Evolutionary conservation across 2,797 vertebrate species (phyloP).

Genomic region (Muscicapa comitata): DNA sequence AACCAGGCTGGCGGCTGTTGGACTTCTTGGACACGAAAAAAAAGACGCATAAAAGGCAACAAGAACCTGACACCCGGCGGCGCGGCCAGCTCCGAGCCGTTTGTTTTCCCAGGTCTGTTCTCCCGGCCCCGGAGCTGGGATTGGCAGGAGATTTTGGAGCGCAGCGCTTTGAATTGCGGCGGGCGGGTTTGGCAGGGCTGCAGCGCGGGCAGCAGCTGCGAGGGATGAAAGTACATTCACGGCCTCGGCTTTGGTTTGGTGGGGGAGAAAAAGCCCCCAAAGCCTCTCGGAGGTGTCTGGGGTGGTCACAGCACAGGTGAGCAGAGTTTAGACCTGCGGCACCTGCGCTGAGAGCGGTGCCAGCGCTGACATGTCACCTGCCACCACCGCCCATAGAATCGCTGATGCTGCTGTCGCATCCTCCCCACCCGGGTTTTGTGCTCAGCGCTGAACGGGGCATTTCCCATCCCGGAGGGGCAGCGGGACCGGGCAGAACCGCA

Average conservation of each 20-base stretch:
- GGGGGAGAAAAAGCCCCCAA: background rate
- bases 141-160: conserved; percentile 25
- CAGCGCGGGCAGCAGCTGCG: background rate
- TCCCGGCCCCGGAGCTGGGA: background rate
- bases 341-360: fast-evolving
- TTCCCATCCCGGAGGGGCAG: background rate
- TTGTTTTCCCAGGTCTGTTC: background rate
- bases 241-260: fast-evolving
- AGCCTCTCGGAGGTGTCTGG: fast-evolving
- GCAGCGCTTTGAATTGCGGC: conserved; percentile 21
- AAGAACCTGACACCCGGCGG: background rate
- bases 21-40: background rate
- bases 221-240: background rate
- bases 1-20: conserved; percentile 46
- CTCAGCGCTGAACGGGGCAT: background rate
- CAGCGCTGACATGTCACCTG: background rate
- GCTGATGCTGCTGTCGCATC: background rate
- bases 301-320: fast-evolving
- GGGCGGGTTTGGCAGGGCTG: background rate
- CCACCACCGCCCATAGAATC: too few relatives aligned
- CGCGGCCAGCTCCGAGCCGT: background rate
- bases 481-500: background rate
- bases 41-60: background rate
- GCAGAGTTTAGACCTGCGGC: fast-evolving
- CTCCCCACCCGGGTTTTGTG: fast-evolving